Base-by-base conservation (phyloP, 2,113 vertebrate genomes). In the Chrysochloris asiatica region DNA sequence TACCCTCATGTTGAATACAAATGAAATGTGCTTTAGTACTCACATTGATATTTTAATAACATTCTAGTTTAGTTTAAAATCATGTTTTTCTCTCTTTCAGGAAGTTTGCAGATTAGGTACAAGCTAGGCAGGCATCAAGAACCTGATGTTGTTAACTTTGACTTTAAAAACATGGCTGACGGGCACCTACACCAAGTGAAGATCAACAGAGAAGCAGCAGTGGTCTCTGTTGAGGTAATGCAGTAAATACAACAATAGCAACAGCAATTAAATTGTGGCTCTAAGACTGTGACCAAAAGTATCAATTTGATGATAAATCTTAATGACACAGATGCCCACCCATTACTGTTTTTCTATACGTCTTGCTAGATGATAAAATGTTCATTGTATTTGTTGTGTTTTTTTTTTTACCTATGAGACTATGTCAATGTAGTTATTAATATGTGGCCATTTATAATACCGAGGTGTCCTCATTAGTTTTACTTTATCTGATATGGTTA, bases 61-160 rank as follows among this genome's bases (percentile, higher is more conserved):
- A 79, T 84, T n/a, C n/a, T n/a, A n/a, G n/a, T n/a, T n/a, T n/a
- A n/a, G n/a, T n/a, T n/a, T n/a, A n/a, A 93, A 45, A 81, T 85
- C 0, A 0, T 78, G 33, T 0, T 95, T 90, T 5, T 77, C 78
- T 43, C 52, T 54, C 38, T 47, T 95, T 76, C 93, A 99, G 98
- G 98, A 97, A 98, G 97, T 96, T 98, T 99, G 95, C 98, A 98
- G 84, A 97, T 99, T 67, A 98, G 98, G 8, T 98, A 98, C 96
- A 98, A 98, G 83, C 93, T 98, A 72, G 97, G 98, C 24, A 97
- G 94, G 69, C 97, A 97, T 94, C 97, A 98, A 92, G 97, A 98
- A 69, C 97, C 97, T 48, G 98, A 98, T 87, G 93, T 98, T 61
- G 91, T 98, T 89, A 97, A 63, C 75, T 96, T 98, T 85, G 96